A percentile compares a stretch with the other conserved stretches of the same genome.
Evolutionary conservation across 2,888 invertebrate genomes (phyloP).

Genomic region (Minunthozetes semirufus): DNA sequence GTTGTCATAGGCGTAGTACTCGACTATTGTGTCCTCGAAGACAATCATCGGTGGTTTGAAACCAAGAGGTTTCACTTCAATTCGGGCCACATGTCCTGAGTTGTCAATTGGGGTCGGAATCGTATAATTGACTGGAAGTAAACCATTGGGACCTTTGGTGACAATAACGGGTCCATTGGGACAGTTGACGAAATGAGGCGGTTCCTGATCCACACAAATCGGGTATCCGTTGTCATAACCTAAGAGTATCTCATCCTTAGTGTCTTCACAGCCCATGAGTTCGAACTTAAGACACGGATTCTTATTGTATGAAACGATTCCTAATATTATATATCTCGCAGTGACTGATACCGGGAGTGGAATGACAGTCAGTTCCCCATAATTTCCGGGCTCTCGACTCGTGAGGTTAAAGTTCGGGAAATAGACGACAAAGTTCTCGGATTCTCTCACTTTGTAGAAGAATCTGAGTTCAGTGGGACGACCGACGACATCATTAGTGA

Average conservation of each 20-base stretch:
- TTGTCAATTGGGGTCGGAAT: slow-evolving; percentile 92
- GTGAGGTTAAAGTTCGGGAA: slow-evolving; percentile 93
- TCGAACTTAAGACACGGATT: slow-evolving; percentile 94
- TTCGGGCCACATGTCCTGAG: slow-evolving; percentile 83
- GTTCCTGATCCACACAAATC: slow-evolving; percentile 90
- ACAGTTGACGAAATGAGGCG: slow-evolving; percentile 92
- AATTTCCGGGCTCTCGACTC: slow-evolving; percentile 82
- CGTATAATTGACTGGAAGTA: slow-evolving; percentile 82
- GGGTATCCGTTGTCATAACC: slow-evolving; percentile 90
- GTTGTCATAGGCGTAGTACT: slow-evolving; percentile 93
- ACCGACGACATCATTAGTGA: slow-evolving; percentile 89
- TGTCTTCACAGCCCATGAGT: slow-evolving; percentile 83
- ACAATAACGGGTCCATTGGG: slow-evolving; percentile 86
- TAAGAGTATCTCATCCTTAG: slow-evolving; percentile 68
- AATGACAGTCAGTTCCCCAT: slow-evolving; percentile 92
- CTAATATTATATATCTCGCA: slow-evolving; percentile 85
- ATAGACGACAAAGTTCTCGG: slow-evolving; percentile 90
- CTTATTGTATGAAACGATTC: slow-evolving; percentile 93
- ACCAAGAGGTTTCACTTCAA: slow-evolving; percentile 84
- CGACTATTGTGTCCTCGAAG: slow-evolving; percentile 83
- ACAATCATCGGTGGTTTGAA: slow-evolving; percentile 80
- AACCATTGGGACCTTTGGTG: slow-evolving; percentile 71
- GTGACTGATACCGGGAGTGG: slow-evolving; percentile 86
- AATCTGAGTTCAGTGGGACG: slow-evolving; percentile 92
- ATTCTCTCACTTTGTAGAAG: slow-evolving; percentile 91